Base-by-base conservation (phyloP, 2,888 invertebrate genomes). In the Epirrhoe alternata region DNA sequence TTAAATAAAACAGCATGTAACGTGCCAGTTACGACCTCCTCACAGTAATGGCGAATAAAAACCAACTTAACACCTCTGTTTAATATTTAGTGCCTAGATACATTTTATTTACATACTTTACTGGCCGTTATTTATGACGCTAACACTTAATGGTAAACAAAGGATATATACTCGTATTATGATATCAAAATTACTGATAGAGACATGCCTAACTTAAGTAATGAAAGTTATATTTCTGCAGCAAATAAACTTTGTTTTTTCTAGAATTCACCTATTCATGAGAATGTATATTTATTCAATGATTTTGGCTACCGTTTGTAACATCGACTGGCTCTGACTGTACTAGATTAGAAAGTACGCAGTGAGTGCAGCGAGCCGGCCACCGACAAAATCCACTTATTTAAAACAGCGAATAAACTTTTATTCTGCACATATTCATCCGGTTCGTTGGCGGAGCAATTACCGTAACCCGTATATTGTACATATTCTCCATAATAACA, bases 41-140 rank as follows among this genome's bases (percentile, higher is more conserved):
- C 53, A 71, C 31, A 66, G 71, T 75, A 74, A 73, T 64, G 70
- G 38, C 50, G 50, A 72, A 72, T 77, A 73, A 74, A 72, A 67
- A 61, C 47, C n/a, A 56, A 66, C 55, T 64, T 67, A 74, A 72
- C 74, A 66, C 58, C 67, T 38, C 69, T 70, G 57, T 69, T 72
- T 63, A 68, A 74, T 69, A 72, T 71, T 74, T 61, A 74, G 61
- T 62, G 55, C 56, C 55, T 57, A 50, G 57, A 64, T 67, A 64
- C 54, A 54, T 60, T 64, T 66, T 65, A 69, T 35, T 30, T 10
- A 52, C 59, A 47, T 58, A 58, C 42, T 31, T 61, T 31, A 59
- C 5, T 56, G 14, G 14, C 17, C 50, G 3, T 38, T 35, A 58
- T 35, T 51, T 17, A 51, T 14, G 6, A 24, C 6, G n/a, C n/a